Evolutionary conservation across 2,888 invertebrate genomes (phyloP), one percentile per base, ranked within the genome.

Genomic region (Mechanitis messenoides): DNA sequence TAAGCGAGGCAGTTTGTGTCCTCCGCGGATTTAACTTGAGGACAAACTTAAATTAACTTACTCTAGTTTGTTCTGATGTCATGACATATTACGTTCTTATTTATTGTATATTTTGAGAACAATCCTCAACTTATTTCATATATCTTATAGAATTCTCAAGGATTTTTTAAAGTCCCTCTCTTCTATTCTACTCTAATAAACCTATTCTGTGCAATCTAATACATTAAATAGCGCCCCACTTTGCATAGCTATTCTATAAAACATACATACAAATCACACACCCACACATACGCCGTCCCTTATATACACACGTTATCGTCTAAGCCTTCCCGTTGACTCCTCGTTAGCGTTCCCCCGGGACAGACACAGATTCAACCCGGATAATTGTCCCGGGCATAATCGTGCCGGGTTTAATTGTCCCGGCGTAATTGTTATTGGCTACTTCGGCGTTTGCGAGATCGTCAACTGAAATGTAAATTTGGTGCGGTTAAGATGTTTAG

Each of bases 251-350:
- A n/a, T 20, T 20, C n/a, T 9, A 31, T 50, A 50, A 9, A 42
- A 20, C 50, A 28, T n/a, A 50, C 31, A 28, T 31, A 11, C 50
- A 50, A 9, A 50, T 50, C 28, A 55, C 20, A 58, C n/a, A 46
- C n/a, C 33, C 31, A 45, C 45, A n/a, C 56, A 60, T n/a, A 45
- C 68, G 65, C 71, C 62, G 57, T 59, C 68, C 68, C 67, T 65
- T 71, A 71, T 70, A 69, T 72, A 68, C 70, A 69, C 71, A 69
- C 73, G 72, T 73, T 73, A 72, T 71, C 72, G 70, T 71, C 68
- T 65, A 64, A 69, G 62, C 69, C 67, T 69, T 67, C 71, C 72
- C 73, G 76, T 80, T 82, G 76, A 72, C 83, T 83, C 78, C 79
- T 84, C 85, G 85, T 84, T 83, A 85, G 80, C 50, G 50, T 31